These are phyloP conservation scores for Cerceris ruficornis DNA, from an alignment of 2,888 invertebrate genomes.

Conservation along the genomic window DNA sequence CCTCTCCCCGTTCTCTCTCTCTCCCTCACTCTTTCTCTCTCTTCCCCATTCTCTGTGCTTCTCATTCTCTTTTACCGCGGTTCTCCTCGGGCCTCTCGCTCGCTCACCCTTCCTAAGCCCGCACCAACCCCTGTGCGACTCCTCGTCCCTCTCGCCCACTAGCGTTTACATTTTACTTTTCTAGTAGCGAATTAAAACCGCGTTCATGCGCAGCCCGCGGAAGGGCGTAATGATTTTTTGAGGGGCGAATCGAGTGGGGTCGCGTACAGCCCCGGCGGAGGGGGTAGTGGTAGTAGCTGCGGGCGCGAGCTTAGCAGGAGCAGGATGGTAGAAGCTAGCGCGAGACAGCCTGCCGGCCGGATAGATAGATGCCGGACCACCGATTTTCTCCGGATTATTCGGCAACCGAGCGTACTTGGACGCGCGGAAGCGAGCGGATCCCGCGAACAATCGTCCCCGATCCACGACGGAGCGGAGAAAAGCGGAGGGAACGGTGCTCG, in stretches of 20 bases:
- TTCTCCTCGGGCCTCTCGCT: constrained; percentile 35
- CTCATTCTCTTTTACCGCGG: constrained; percentile 44
- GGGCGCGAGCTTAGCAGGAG: constrained; percentile 65
- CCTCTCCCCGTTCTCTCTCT: constrained; percentile 39
- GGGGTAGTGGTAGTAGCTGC: constrained; percentile 65
- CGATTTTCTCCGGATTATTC: not conserved
- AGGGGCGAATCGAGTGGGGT: constrained; percentile 90
- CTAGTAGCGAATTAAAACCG: constrained; percentile 84
- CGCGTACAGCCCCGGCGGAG: constrained; percentile 82
- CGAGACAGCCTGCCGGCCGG: constrained; percentile 53
- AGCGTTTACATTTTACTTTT: constrained; percentile 79
- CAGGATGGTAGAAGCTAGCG: constrained; percentile 66
- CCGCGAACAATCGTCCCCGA: no score
- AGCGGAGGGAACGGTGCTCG: no score
- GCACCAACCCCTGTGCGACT: constrained; percentile 79
- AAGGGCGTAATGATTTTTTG: constrained; percentile 93
- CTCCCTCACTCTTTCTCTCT: not conserved
- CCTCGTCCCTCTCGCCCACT: constrained; percentile 78
- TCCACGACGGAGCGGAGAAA: no score
- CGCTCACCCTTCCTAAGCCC: constrained; percentile 78
- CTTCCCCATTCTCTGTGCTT: constrained; percentile 22
- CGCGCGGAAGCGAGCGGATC: not conserved
- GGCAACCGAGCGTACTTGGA: not conserved
- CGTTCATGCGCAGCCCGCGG: constrained; percentile 87
- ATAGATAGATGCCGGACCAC: constrained; percentile 47